Evolutionary conservation across 2,888 invertebrate genomes (phyloP).

Genomic region (Drosophila kanekoi): DNA sequence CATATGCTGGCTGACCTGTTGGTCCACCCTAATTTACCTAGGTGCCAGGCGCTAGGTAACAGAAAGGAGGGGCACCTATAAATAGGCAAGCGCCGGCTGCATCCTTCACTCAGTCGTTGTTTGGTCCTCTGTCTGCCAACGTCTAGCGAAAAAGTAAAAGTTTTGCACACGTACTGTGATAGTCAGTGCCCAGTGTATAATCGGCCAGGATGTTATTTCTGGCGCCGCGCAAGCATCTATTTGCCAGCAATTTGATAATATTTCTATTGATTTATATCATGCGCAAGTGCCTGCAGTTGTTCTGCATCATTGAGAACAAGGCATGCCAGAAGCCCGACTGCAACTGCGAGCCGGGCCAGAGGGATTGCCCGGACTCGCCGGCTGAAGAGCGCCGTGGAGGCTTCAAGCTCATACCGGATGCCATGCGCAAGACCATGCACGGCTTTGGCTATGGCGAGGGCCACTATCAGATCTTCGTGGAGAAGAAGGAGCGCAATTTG

Average conservation of each 20-base stretch:
- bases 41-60: constrained; percentile 14
- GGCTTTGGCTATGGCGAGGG: constrained; percentile 81
- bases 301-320: constrained; percentile 76
- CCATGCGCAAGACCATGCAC: constrained; percentile 73
- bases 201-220: constrained; percentile 65
- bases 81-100: constrained; percentile 12
- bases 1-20: constrained; percentile 16
- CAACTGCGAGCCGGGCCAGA: constrained; percentile 35
- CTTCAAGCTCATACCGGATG: constrained; percentile 69
- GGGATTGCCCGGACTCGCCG: constrained; percentile 43
- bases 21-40: constrained; percentile 24
- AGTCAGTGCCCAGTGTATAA: constrained; percentile 48
- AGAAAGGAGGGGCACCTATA: constrained; percentile 16
- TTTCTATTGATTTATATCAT: constrained; percentile 75
- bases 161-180: constrained; percentile 39
- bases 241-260: constrained; percentile 73
- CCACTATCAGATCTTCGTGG: constrained; percentile 80
- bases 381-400: constrained; percentile 47
- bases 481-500: constrained; percentile 79
- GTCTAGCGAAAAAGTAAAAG: constrained; percentile 3
- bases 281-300: constrained; percentile 72
- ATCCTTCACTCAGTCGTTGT: constrained; percentile 63
- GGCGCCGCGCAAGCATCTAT: constrained; percentile 75
- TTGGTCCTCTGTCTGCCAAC: constrained; percentile 31
- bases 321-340: constrained; percentile 53